A percentile compares a stretch with the other conserved stretches of the same genome.
phyloP scores from a whole-genome alignment of 2,888 invertebrate species.

The Chalcis sispes region DNA sequence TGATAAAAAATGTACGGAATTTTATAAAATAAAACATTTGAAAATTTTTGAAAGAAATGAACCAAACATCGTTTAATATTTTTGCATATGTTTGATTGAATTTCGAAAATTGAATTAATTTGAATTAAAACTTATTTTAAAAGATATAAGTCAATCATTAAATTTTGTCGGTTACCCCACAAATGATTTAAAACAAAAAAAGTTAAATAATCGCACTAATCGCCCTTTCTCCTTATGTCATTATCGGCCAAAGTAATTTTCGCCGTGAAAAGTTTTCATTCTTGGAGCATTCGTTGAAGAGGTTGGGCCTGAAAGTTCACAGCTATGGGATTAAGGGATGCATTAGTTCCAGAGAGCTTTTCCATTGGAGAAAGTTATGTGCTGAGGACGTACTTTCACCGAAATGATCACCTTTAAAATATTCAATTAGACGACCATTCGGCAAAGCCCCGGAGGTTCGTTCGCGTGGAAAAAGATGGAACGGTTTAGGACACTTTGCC shows the following conservation, averaged over 20 bases:
- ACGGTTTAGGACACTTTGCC: slow-evolving; percentile 37
- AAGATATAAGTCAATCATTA: too few species aligned
- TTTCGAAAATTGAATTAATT: too few species aligned
- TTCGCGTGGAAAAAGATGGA: slow-evolving; percentile 41
- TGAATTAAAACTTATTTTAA: too few species aligned
- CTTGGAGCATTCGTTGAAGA: slow-evolving; percentile 33
- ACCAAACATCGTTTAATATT: too few species aligned
- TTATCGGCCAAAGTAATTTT: slow-evolving; percentile 49
- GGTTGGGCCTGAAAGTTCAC: slow-evolving; percentile 42
- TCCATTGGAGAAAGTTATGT: slow-evolving; percentile 51
- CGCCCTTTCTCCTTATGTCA: neutral
- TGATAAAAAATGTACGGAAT: too few species aligned
- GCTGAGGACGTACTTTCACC: slow-evolving; percentile 53
- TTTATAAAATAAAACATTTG: too few species aligned
- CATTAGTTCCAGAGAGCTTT: slow-evolving; percentile 52
- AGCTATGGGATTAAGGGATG: slow-evolving; percentile 54
- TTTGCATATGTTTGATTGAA: too few species aligned
- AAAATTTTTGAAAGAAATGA: too few species aligned
- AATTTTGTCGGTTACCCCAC: too few species aligned
- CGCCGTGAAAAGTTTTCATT: slow-evolving; percentile 47
- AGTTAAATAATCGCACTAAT: slow-evolving; percentile 24
- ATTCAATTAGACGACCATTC: slow-evolving; percentile 56
- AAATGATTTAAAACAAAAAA: slow-evolving; percentile 7
- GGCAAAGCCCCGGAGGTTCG: slow-evolving; percentile 34
- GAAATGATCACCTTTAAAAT: slow-evolving; percentile 58